These are phyloP conservation scores for Rattus norvegicus DNA, from an alignment of 2,113 vertebrate species.

Conservation along the genomic window GRCr8 NC_086037.1:69668001-69668500, in stretches of 20 bases:
- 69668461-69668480: background rate
- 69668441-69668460: slow-evolving; percentile 13
- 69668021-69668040: background rate
- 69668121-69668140: no score
- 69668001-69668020: background rate
- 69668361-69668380: background rate
- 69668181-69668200: no score
- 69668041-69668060: background rate
- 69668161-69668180: no score
- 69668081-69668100: no score
- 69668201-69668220: no score
- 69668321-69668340: background rate
- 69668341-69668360: background rate
- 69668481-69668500: slow-evolving; percentile 31
- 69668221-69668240: no score
- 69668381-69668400: background rate
- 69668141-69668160: no score
- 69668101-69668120: no score
- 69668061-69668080: background rate
- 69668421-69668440: background rate
- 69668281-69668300: background rate
- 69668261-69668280: background rate
- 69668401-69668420: background rate
- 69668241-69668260: background rate
- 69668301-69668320: background rate